Conservation (phyloP, 1,140 invertebrate species). For the Pseudomyrmex sp. region DNA sequence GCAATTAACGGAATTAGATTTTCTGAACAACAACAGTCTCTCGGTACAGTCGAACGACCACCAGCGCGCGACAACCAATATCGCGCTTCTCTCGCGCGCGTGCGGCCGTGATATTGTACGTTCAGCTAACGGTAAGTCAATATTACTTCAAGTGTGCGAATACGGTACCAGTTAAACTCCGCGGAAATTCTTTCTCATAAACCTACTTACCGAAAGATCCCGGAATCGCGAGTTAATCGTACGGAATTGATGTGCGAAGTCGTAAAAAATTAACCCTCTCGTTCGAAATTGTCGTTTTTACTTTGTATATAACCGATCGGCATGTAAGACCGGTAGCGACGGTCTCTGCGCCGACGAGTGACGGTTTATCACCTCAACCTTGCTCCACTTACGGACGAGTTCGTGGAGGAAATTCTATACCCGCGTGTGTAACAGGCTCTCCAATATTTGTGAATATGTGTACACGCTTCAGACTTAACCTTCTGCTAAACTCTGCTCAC, state of each 20-base stretch:
- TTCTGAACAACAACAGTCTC: too few species aligned
- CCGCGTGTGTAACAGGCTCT: constrained; percentile 9
- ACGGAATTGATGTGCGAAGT: constrained; percentile 40
- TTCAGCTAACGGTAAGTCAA: constrained; percentile 57
- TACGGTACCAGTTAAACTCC: constrained; percentile 30
- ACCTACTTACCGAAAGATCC: constrained; percentile 55
- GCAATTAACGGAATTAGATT: too few species aligned
- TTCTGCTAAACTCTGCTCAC: not conserved
- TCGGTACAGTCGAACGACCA: not conserved
- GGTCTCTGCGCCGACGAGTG: not conserved
- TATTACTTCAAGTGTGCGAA: constrained; percentile 52
- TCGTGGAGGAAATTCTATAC: constrained; percentile 40
- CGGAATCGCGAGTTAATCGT: constrained; percentile 45
- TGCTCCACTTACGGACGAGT: constrained; percentile 63
- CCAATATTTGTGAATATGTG: constrained; percentile 29
- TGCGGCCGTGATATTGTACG: constrained; percentile 47
- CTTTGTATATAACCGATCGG: not conserved
- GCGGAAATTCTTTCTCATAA: constrained; percentile 49
- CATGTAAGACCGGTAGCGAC: constrained; percentile 46
- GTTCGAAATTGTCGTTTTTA: constrained; percentile 52
- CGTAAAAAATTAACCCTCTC: constrained; percentile 32
- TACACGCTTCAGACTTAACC: not conserved
- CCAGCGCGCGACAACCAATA: not conserved
- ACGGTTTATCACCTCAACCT: constrained; percentile 70
- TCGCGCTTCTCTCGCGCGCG: not conserved